Evolutionary conservation across 30 jellyfish, hydroid and myxozoan genomes (phyloP).

Genomic region (Aurelia sp.): DNA sequence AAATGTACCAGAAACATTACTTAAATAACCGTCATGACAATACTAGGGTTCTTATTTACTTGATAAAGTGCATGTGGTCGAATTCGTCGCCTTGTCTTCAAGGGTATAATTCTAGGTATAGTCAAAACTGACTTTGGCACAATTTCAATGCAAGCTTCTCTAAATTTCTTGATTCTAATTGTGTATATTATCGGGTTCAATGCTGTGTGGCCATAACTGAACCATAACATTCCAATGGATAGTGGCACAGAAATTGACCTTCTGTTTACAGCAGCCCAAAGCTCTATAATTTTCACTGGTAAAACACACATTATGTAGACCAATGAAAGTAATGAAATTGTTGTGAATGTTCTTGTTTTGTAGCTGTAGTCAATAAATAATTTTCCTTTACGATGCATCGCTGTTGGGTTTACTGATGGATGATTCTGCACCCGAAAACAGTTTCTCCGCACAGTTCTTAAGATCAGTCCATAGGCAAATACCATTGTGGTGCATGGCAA

Average conservation of each 20-base stretch:
- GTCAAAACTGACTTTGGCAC: conserved; percentile 65
- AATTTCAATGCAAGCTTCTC: conserved; percentile 85
- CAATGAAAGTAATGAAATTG: conserved; percentile 77
- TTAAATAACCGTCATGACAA: conserved; percentile 29
- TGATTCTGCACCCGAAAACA: conserved; percentile 95
- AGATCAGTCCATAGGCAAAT: conserved; percentile 63
- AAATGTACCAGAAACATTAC: no score
- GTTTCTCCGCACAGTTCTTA: conserved; percentile 90
- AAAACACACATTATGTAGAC: conserved; percentile 59
- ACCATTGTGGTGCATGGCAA: conserved; percentile 72
- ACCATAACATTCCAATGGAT: conserved; percentile 59
- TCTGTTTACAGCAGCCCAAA: conserved; percentile 50
- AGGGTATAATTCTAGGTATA: conserved; percentile 61
- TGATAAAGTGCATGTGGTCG: conserved; percentile 88
- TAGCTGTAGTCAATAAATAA: conserved; percentile 86
- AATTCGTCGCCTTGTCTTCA: conserved; percentile 71
- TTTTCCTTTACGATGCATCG: conserved; percentile 88
- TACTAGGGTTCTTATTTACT: conserved; percentile 68
- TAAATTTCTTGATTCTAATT: conserved; percentile 74
- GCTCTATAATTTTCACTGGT: conserved; percentile 61
- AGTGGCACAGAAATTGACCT: conserved; percentile 17
- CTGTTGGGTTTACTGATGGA: conserved; percentile 95
- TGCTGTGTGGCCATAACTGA: conserved; percentile 73
- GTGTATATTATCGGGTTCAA: conserved; percentile 77
- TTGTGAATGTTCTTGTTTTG: conserved; percentile 92